These are phyloP conservation scores for Napeogenes inachia DNA, from an alignment of 2,888 invertebrate species.

Conservation along the genomic window DNA sequence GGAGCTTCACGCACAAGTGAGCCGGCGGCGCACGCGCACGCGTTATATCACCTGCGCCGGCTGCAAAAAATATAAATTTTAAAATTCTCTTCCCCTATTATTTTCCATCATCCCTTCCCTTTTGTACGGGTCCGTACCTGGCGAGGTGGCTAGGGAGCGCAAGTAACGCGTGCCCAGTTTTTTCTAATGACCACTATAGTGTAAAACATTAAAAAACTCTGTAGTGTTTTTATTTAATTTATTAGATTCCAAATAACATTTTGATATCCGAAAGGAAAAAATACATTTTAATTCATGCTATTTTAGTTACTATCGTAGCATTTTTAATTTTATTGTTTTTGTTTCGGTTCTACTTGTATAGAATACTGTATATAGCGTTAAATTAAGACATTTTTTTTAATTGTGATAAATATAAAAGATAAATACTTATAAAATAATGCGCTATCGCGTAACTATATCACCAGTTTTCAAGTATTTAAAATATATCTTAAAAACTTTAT, in stretches of 20 bases:
- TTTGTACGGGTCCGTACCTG: slow-evolving; percentile 73
- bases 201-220: slow-evolving; percentile 19
- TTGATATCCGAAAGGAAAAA: too few relatives aligned
- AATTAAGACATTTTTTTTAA: too few relatives aligned
- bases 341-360: too few relatives aligned
- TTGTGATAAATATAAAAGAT: too few relatives aligned
- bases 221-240: slow-evolving; percentile 8
- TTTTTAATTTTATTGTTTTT: too few relatives aligned
- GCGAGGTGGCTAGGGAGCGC: slow-evolving; percentile 53
- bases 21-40: slow-evolving; percentile 72
- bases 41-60: slow-evolving; percentile 78
- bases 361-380: not conserved
- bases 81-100: slow-evolving; percentile 78
- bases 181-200: slow-evolving; percentile 64
- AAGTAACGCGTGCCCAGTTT: slow-evolving; percentile 70
- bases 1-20: slow-evolving; percentile 72
- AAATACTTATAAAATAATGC: slow-evolving; percentile 6
- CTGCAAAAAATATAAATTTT: slow-evolving; percentile 77
- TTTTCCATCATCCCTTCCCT: slow-evolving; percentile 78
- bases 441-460: slow-evolving; percentile 36
- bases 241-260: too few relatives aligned
- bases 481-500: slow-evolving; percentile 55
- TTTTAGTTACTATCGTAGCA: too few relatives aligned
- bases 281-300: too few relatives aligned
- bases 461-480: slow-evolving; percentile 44